Evolutionary conservation across 2,797 vertebrate genomes (phyloP), one percentile per base, ranked within the genome.

Genomic region (Centropyge bicolor): DNA sequence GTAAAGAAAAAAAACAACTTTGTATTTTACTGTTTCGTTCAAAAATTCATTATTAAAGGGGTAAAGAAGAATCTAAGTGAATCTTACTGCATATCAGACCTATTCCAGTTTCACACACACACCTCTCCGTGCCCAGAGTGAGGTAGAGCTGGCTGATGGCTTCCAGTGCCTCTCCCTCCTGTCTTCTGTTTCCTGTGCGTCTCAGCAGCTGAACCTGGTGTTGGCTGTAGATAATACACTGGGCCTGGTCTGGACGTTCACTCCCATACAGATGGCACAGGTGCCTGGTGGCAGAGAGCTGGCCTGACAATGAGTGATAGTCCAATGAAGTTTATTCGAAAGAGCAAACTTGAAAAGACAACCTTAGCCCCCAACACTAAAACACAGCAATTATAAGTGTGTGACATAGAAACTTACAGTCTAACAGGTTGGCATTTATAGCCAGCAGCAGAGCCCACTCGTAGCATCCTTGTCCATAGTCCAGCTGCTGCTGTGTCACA

Each of bases 381-480:
- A 41, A 22, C 14, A 17, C 1, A 51, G 22, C 5, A 36, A 1
- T 7, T 16, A 4, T 20, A 43, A 1, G n/a, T 6, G 16, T 41
- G 48, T 63, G 22, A 51, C 31, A 41, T 43, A 4, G 8, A 46
- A 10, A 95, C 97, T 93, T 86, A 99, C 98, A 95, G 70, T 97
- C 94, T 59, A 96, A 63, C 46, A 96, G 92, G n/a, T 89, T 93
- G 0, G 82, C 92, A 48, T 93, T 92, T 74, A 97, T 91, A 1
- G 97, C 96, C 9, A 97, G 92, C 84, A 99, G 88, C 72, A 99
- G 93, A 43, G 97, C 97, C 97, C 97, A 99, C 83, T 99, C 96
- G 0, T 95, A 97, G 90, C 95, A 99, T 76, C 95, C 85, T 78
- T 93, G 96, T 74, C 95, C 96, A 61, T 90, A 95, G 74, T 96